Conservation (phyloP, 2,797 vertebrate species). For the Vultur gryphus region DNA sequence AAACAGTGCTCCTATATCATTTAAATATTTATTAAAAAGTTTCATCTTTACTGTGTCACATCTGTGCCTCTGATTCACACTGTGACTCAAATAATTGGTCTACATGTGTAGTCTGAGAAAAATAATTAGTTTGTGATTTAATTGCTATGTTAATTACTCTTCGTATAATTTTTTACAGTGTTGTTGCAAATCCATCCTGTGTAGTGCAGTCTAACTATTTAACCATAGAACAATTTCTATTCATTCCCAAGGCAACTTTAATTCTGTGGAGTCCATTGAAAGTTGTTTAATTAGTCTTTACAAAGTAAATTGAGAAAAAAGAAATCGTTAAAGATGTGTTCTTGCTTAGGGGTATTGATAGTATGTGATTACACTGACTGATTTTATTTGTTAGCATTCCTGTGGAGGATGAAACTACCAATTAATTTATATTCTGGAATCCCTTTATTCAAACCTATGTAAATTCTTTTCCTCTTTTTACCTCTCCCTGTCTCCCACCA, state of each 20-base stretch:
- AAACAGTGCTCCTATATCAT: background rate
- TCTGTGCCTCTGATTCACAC: background rate
- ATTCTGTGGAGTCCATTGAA: background rate
- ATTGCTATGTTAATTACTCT: conserved; percentile 19
- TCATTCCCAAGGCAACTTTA: background rate
- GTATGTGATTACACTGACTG: background rate
- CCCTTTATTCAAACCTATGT: background rate
- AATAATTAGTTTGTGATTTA: background rate
- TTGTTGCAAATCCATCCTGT: background rate
- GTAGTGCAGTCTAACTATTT: background rate
- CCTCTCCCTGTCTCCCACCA: background rate
- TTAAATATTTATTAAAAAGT: background rate
- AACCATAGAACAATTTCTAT: background rate
- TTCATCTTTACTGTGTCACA: background rate
- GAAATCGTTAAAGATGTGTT: background rate
- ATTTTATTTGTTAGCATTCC: background rate
- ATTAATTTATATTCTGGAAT: background rate
- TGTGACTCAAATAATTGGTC: background rate
- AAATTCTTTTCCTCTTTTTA: background rate
- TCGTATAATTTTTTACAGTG: background rate
- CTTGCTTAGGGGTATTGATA: background rate
- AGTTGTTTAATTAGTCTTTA: background rate
- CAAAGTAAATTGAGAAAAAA: background rate
- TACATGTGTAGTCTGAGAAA: background rate
- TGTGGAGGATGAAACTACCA: background rate